Evolutionary conservation across 2,888 invertebrate genomes (phyloP).

Genomic region (Lasioglossum oenotherae): DNA sequence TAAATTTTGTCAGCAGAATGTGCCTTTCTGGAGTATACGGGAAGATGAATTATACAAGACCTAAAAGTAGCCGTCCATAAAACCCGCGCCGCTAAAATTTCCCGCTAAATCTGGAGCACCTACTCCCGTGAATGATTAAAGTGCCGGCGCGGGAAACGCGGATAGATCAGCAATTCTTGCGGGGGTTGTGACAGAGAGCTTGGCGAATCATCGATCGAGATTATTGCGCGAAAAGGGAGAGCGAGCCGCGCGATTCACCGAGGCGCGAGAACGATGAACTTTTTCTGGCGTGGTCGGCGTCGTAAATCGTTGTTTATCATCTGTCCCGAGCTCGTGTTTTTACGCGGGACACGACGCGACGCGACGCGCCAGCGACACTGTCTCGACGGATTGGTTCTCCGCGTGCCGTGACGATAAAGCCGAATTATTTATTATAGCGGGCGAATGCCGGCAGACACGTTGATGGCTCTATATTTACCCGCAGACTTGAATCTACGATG

Average conservation of each 20-base stretch:
- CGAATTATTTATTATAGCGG: conserved; percentile 60
- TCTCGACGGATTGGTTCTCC: conserved; percentile 41
- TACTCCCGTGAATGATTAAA: background rate
- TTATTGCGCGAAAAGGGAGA: background rate
- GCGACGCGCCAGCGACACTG: conserved; percentile 28
- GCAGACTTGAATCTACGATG: conserved; percentile 58
- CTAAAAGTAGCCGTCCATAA: no score
- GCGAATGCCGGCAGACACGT: conserved; percentile 50
- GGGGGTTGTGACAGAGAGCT: background rate
- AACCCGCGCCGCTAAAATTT: background rate
- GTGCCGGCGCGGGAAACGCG: background rate
- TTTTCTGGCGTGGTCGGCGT: conserved; percentile 1
- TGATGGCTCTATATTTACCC: conserved; percentile 69
- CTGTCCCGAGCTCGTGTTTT: conserved; percentile 31
- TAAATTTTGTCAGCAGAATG: background rate
- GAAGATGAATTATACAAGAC: background rate
- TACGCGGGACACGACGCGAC: conserved; percentile 20
- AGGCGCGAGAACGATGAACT: conserved; percentile 6
- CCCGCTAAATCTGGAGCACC: no score
- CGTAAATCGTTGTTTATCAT: conserved; percentile 37
- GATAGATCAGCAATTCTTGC: background rate
- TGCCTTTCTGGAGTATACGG: background rate
- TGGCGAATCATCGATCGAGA: background rate
- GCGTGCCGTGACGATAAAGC: conserved; percentile 52
- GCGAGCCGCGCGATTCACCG: background rate